Percentiles rank a stretch among this genome's conserved stretches.
Conservation (phyloP, 2,888 invertebrate species). For the Prostheceraeus crozeri region DNA sequence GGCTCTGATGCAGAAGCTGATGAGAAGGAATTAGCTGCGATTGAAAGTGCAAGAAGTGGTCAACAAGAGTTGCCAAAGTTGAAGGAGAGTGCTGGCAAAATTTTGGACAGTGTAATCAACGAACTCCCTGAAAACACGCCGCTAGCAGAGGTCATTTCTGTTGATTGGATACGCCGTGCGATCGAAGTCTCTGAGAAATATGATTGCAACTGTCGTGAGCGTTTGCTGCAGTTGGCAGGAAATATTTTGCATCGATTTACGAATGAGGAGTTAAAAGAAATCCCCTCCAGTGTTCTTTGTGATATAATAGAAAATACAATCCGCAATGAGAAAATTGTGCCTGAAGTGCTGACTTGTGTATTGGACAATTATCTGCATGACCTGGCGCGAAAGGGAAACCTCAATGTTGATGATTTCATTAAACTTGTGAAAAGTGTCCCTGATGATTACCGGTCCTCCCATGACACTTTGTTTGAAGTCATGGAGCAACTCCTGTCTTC, state of each 20-base stretch:
- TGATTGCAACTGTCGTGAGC: conserved; percentile 43
- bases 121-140: conserved; percentile 33
- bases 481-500: conserved; percentile 49
- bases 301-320: conserved; percentile 44
- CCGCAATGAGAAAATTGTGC: conserved; percentile 33
- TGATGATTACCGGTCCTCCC: conserved; percentile 44
- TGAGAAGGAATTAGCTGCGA: too few relatives aligned
- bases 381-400: conserved; percentile 47
- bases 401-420: conserved; percentile 50
- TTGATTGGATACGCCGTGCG: conserved; percentile 33
- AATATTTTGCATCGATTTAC: conserved; percentile 46
- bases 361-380: conserved; percentile 50
- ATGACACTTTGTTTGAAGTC: conserved; percentile 50
- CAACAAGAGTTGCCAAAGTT: neutral
- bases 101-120: conserved; percentile 28
- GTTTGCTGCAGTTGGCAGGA: conserved; percentile 47
- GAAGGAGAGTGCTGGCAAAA: conserved; percentile 1
- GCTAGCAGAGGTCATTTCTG: conserved; percentile 34
- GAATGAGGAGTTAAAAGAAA: conserved; percentile 47
- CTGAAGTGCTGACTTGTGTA: conserved; percentile 43
- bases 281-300: conserved; percentile 48
- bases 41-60: too few relatives aligned
- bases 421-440: conserved; percentile 48
- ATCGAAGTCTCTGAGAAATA: conserved; percentile 30
- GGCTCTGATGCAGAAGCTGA: conserved; percentile 31